Evolutionary conservation across 2,113 vertebrate species (phyloP), one percentile per base, ranked within the genome.

Genomic region (Lamprotornis superbus): DNA sequence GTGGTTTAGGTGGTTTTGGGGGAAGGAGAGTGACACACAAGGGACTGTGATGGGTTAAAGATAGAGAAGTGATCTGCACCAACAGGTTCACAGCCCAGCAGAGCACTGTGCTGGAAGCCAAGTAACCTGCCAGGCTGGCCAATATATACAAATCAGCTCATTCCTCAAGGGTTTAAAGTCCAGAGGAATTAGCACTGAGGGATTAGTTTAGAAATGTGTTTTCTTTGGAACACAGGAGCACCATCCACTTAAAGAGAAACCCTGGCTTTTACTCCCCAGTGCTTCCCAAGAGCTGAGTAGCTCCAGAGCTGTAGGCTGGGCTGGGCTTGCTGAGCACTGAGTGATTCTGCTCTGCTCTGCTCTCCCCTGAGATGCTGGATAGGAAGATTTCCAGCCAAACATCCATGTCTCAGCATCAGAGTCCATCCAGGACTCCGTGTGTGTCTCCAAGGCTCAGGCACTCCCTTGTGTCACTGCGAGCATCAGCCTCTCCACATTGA

Each of bases 111-210:
- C 57, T 95, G 96, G 60, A 86, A 94, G 75, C 64, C 82, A 78
- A 93, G n/a, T 11, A 92, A 93, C 83, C 40, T 71, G 83, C 65
- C 85, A 56, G 79, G 69, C 73, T 71, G 83, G 95, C 90, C 83
- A 94, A 70, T 49, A 47, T 40, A 81, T 30, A 96, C 95, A 96
- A 81, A 95, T 78, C 89, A 85, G 75, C 76, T 97, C 87, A 87
- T 96, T 93, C 90, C 89, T 96, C 65, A 85, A 64, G 64, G 87
- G 56, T 63, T 95, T 95, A 86, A 89, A 71, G 74, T 93, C 74
- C 75, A 59, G 37, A 86, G 85, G 92, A 96, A 94, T 96, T 88
- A 96, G 83, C 93, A 89, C 75, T 5, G 46, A 93, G 90, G 85
- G 64, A 90, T 93, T 93, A 90, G 85, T 47, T 88, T 52, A 95